Base-by-base conservation (phyloP, 2,888 invertebrate genomes). In the Oithona nana region DNA sequence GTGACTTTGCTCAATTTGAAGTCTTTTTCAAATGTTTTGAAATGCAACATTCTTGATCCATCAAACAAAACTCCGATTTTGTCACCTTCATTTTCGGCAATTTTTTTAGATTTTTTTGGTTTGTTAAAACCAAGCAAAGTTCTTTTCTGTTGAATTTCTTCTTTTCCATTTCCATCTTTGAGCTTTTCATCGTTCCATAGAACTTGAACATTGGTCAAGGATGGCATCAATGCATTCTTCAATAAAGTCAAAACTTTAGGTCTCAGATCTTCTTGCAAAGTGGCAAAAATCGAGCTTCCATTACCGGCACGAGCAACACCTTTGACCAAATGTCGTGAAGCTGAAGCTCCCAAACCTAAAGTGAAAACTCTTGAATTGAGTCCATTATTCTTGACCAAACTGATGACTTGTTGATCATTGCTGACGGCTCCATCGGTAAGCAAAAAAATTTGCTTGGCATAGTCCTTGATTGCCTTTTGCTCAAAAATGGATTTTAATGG, bases 351-450 rank as follows among this genome's bases (percentile, higher is more conserved):
- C 59, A 73, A 70, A 26, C 73, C 73, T 39, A 73, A 66, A 3
- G 71, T 65, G 65, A 71, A 71, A 1, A 71, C 68, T 39, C 71
- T 65, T 6, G 68, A 66, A 20, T 68, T 67, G 31, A 67, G 64
- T 1, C 69, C 66, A 58, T 71, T 66, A 3, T 66, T 64, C 28
- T 66, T 65, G 3, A 69, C 69, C 8, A 72, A 64, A 3, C 67
- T 65, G 48, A 70, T 65, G 0, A 73, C 69, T 60, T 68, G 66
- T 3, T 69, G 66, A 1, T 69, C 69, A 61, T 73, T 72, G 16
- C 64, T 66, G 3, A 71, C 71, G 58, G 69, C 69, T 26, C 74
- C 74, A 66, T 74, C 73, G 13, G 73, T 73, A 8, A 74, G 66
- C 20, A 73, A 63, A 64, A 73, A 70, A 6, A 73, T 67, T 68